A percentile compares a stretch with the other conserved stretches of the same genome.
Evolutionary conservation across 2,113 vertebrate species (phyloP).

Genomic region (Himantopus leucocephalus): DNA sequence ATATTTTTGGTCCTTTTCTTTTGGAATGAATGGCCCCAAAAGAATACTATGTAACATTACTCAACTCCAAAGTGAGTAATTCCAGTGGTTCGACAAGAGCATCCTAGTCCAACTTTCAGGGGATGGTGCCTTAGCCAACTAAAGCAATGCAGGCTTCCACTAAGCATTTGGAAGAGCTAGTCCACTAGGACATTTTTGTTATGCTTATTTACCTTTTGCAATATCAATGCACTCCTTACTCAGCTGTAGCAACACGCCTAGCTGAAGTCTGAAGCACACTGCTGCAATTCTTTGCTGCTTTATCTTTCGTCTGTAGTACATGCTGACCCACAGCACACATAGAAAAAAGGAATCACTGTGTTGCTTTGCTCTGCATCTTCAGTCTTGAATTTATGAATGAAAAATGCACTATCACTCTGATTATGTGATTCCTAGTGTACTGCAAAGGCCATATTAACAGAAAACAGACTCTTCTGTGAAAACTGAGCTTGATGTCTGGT

Average conservation of each 20-base stretch:
- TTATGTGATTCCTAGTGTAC: not conserved
- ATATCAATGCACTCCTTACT: not conserved
- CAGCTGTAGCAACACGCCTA: not conserved
- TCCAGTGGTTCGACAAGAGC: not conserved
- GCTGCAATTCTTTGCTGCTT: not conserved
- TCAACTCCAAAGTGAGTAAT: slow-evolving; percentile 29
- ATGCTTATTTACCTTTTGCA: not conserved
- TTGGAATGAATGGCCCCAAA: not conserved
- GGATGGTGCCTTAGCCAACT: not conserved
- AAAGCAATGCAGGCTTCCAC: not conserved
- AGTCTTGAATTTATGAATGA: not conserved
- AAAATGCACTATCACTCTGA: not conserved
- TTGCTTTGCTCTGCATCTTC: not conserved
- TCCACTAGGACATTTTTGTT: not conserved
- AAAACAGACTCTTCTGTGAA: not conserved
- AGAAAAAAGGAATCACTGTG: not conserved
- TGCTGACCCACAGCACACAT: not conserved
- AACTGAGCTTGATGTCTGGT: not conserved
- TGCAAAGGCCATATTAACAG: not conserved
- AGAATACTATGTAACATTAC: slow-evolving; percentile 9
- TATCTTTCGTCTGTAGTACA: not conserved
- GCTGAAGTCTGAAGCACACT: not conserved
- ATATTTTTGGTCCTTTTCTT: not conserved
- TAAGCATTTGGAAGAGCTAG: not conserved
- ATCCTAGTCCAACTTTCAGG: not conserved